Conservation (phyloP, 2,888 invertebrate genomes). For the Harpalus rubripes region DNA sequence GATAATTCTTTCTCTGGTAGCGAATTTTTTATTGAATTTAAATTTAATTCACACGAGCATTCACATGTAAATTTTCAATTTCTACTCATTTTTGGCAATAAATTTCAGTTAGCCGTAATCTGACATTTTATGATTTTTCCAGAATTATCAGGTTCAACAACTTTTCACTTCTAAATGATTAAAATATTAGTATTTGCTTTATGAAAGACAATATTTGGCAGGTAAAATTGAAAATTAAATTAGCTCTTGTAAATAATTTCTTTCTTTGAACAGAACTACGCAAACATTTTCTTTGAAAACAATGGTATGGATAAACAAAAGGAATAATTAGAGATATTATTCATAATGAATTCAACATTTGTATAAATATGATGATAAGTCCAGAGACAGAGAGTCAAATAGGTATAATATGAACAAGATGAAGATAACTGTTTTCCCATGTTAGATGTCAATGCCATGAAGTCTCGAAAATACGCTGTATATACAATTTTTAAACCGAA, state of each 20-base stretch:
- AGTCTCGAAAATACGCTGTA: too few relatives aligned
- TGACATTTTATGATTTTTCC: background rate
- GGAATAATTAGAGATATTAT: background rate
- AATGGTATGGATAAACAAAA: slow-evolving; percentile 11
- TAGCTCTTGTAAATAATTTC: background rate
- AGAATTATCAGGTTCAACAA: background rate
- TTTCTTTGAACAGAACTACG: background rate
- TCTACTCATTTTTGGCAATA: slow-evolving; percentile 38
- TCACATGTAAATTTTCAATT: slow-evolving; percentile 52
- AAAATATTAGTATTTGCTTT: background rate
- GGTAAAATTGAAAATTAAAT: background rate
- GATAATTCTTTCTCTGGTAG: slow-evolving; percentile 30
- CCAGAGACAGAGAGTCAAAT: too few relatives aligned
- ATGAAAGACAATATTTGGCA: background rate
- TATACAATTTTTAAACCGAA: too few relatives aligned
- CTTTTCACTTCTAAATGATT: background rate
- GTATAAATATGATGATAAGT: too few relatives aligned
- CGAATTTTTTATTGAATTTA: slow-evolving; percentile 48
- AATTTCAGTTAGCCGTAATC: slow-evolving; percentile 21
- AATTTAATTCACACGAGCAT: slow-evolving; percentile 42
- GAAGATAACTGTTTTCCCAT: too few relatives aligned
- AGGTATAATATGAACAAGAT: too few relatives aligned
- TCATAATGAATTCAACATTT: background rate
- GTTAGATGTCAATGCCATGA: too few relatives aligned
- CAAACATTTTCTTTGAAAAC: background rate